Base-by-base conservation (phyloP, 2,113 vertebrate genomes). In the Pogonocichla stellata region DNA sequence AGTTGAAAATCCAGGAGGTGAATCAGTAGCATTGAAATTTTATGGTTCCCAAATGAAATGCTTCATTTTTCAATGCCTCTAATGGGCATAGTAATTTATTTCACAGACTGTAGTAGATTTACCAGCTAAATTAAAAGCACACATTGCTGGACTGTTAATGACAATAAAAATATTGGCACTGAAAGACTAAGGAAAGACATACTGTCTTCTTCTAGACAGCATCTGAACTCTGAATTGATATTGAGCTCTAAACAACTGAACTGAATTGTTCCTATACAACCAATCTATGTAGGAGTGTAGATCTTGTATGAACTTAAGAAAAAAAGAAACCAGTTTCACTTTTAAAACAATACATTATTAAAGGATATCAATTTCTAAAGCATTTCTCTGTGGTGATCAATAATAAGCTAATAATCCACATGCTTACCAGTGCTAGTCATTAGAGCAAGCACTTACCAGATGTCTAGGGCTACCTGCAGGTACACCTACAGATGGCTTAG, bases 91-190 rank as follows among this genome's bases (percentile, higher is more conserved):
- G n/a, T 56, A 54, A 77, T 82, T 89, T 82, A 45, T 82, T 95
- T 87, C 73, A 85, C 29, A 54, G 42, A 14, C 34, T 91, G 26
- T 69, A 77, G 53, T 4, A 50, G 36, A 85, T 70, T 79, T 72
- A 80, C 70, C 70, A 87, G 36, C 33, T 87, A 87, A 87, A 95
- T 87, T 91, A 79, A 92, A 92, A 90, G 28, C 10, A 72, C 23
- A 65, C 8, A 22, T 67, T 92, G 33, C 40, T 91, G 45, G 43
- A 61, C 77, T 81, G 45, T 50, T 60, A 92, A 56, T 81, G 25
- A 89, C 43, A 91, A 75, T 67, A 48, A 93, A 92, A 81, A 86
- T 57, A 51, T 22, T 71, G 57, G 6, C 66, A 42, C 45, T n/a
- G n/a, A 94, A 85, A 62, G 25, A 54, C 33, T 23, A 45, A 83